Evolutionary conservation across 2,888 invertebrate species (phyloP).

Genomic region (Furcula furcula): DNA sequence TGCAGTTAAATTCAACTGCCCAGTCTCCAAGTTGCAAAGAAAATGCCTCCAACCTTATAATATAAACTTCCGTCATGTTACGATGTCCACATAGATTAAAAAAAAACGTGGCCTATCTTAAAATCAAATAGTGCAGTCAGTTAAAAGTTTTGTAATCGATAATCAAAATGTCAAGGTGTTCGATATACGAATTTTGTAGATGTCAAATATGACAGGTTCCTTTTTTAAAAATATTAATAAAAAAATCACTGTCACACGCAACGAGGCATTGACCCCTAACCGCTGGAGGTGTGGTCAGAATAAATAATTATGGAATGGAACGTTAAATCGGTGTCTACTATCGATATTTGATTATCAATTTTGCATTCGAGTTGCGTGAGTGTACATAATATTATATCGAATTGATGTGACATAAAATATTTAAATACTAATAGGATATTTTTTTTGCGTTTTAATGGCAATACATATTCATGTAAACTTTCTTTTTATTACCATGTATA

Average conservation of each 20-base stretch:
- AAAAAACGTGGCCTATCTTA: conserved; percentile 1
- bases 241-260: conserved; percentile 19
- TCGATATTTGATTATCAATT: background rate
- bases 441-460: too few species aligned
- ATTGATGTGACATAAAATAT: too few species aligned
- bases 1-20: too few species aligned
- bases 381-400: too few species aligned
- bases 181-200: conserved; percentile 16
- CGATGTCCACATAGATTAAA: background rate
- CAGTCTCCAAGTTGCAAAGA: too few species aligned
- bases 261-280: conserved; percentile 28
- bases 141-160: conserved; percentile 15
- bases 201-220: conserved; percentile 34
- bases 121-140: conserved; percentile 12
- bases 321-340: conserved; percentile 1
- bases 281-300: conserved; percentile 30
- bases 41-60: too few species aligned
- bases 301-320: conserved; percentile 25
- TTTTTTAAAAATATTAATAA: conserved; percentile 12
- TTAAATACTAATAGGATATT: too few species aligned
- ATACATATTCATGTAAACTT: too few species aligned
- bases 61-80: background rate
- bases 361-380: too few species aligned
- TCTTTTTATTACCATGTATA: too few species aligned
- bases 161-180: conserved; percentile 33